Evolutionary conservation across 2,113 vertebrate species (phyloP).

Genomic region (Origma solitaria): DNA sequence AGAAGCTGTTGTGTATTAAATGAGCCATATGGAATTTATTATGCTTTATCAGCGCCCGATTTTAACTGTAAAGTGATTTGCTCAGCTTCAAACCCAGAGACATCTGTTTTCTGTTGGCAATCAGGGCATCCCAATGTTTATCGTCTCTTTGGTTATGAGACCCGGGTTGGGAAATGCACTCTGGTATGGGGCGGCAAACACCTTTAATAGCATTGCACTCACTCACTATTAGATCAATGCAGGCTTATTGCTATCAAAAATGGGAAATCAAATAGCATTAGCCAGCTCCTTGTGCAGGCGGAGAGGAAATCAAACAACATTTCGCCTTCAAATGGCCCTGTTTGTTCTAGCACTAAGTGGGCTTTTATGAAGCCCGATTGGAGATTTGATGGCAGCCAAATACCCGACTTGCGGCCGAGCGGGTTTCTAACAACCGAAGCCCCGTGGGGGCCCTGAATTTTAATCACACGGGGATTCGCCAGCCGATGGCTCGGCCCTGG

Average conservation of each 20-base stretch:
- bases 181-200: constrained; percentile 85
- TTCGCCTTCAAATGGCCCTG: constrained; percentile 85
- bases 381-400: constrained; percentile 91
- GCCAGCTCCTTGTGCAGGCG: constrained; percentile 76
- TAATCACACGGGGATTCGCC: constrained; percentile 5
- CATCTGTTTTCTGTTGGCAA: constrained; percentile 98
- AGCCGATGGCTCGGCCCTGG: neutral
- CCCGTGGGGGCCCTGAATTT: constrained; percentile 56
- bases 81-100: constrained; percentile 87
- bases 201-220: constrained; percentile 98
- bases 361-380: constrained; percentile 91
- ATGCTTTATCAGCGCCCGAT: constrained; percentile 98
- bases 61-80: constrained; percentile 99
- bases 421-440: constrained; percentile 68
- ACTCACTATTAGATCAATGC: constrained; percentile 96
- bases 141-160: constrained; percentile 97
- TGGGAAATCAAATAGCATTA: constrained; percentile 99
- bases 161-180: constrained; percentile 90
- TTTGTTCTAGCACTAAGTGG: constrained; percentile 95
- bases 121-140: constrained; percentile 87
- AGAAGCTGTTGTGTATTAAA: constrained; percentile 96
- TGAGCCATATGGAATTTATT: constrained; percentile 99
- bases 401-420: constrained; percentile 74
- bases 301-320: constrained; percentile 92
- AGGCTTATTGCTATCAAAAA: constrained; percentile 97